Conservation (phyloP, 2,888 invertebrate species). For the Agonopterix heracliana region DNA sequence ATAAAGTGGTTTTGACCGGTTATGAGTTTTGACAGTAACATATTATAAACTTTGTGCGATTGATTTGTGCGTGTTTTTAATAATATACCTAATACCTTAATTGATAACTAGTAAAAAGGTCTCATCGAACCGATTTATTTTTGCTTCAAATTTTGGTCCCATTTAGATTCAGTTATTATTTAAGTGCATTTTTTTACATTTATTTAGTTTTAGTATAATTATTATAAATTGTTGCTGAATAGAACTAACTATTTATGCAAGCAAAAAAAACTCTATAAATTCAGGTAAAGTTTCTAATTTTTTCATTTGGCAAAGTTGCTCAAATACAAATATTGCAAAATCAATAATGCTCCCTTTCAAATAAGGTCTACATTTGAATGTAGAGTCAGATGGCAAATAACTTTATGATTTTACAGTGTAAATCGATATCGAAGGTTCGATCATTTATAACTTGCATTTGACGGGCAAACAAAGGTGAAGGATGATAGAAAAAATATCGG, state of each 20-base stretch:
- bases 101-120: no score
- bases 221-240: not conserved
- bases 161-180: no score
- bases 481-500: conserved; percentile 52
- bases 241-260: conserved; percentile 24
- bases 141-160: no score
- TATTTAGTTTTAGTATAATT: not conserved
- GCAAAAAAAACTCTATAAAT: conserved; percentile 36
- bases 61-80: no score
- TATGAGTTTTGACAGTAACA: no score
- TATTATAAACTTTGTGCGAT: no score
- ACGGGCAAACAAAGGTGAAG: conserved; percentile 60
- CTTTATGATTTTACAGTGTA: conserved; percentile 30
- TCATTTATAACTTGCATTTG: conserved; percentile 71
- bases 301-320: not conserved
- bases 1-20: no score
- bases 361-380: conserved; percentile 21
- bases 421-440: conserved; percentile 68
- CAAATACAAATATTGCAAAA: no score
- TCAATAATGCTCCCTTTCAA: conserved; percentile 2
- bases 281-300: conserved; percentile 52
- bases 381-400: conserved; percentile 9
- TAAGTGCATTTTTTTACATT: no score
- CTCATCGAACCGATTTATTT: no score
- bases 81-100: no score